Evolutionary conservation across 2,797 vertebrate genomes (phyloP).

Genomic region (Epinephelus awoara): DNA sequence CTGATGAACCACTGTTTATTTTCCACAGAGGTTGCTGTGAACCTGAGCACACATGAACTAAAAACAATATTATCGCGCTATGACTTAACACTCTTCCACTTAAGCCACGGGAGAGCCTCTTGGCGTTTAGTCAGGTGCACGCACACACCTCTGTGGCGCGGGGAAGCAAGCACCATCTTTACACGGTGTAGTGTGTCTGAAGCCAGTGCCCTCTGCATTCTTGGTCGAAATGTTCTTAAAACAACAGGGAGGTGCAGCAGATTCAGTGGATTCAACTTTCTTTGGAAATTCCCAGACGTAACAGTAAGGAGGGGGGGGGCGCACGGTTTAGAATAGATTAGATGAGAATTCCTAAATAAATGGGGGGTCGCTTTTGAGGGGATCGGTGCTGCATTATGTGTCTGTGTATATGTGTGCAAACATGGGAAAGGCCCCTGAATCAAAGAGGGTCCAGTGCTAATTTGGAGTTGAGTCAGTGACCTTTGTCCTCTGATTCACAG

Average conservation of each 20-base stretch:
- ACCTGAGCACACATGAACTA: conserved; percentile 65
- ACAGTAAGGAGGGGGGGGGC: conserved; percentile 45
- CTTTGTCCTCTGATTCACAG: conserved; percentile 83
- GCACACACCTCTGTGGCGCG: conserved; percentile 25
- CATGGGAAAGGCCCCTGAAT: conserved; percentile 75
- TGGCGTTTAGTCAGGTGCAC: conserved; percentile 79
- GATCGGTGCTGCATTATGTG: conserved; percentile 33
- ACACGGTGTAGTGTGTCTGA: conserved; percentile 66
- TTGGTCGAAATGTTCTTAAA: conserved; percentile 67
- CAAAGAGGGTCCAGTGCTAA: conserved; percentile 74
- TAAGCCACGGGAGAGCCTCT: conserved; percentile 55
- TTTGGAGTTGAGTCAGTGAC: conserved; percentile 77
- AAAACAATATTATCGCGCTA: conserved; percentile 78
- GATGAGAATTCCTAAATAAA: conserved; percentile 65
- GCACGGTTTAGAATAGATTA: conserved; percentile 57
- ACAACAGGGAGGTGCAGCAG: conserved; percentile 63
- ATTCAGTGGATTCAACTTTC: conserved; percentile 60
- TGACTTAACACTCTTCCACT: conserved; percentile 67
- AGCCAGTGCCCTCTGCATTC: conserved; percentile 61
- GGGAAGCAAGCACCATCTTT: conserved; percentile 57
- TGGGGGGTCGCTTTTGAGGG: conserved; percentile 59
- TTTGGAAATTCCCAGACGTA: conserved; percentile 75
- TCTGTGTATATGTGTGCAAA: conserved; percentile 56
- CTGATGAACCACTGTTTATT: conserved; percentile 48
- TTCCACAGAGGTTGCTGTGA: conserved; percentile 49